Evolutionary conservation across 2,113 vertebrate species (phyloP).

Genomic region (Plecotus auritus): DNA sequence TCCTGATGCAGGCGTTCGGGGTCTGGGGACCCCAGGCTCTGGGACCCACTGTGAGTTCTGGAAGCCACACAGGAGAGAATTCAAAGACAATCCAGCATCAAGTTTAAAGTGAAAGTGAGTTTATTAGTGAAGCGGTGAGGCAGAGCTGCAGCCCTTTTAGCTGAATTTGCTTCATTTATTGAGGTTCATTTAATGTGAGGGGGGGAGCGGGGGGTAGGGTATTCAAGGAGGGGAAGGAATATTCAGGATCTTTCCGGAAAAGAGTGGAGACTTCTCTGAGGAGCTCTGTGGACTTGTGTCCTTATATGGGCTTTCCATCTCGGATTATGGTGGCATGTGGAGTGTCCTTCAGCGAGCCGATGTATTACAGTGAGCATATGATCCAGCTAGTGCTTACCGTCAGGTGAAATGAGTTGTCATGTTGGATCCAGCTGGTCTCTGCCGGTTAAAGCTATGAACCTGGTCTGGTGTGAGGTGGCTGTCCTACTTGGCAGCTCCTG

Average conservation of each 20-base stretch:
- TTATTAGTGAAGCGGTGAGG: background rate
- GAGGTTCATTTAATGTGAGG: background rate
- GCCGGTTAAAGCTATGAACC: background rate
- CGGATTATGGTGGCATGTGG: background rate
- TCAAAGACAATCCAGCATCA: background rate
- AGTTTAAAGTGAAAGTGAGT: background rate
- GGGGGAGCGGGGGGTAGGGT: background rate
- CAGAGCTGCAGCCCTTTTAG: background rate
- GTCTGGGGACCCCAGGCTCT: background rate
- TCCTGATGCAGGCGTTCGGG: background rate
- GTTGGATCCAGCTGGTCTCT: background rate
- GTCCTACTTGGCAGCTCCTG: background rate
- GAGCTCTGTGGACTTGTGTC: background rate
- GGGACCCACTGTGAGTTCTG: background rate
- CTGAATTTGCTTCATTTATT: background rate
- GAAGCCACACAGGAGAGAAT: background rate
- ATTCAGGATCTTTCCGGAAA: background rate
- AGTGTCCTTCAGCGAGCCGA: background rate
- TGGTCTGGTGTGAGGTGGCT: background rate
- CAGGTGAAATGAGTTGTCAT: background rate
- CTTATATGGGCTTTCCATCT: background rate
- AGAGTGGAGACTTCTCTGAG: background rate
- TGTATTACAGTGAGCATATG: background rate
- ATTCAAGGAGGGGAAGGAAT: background rate
- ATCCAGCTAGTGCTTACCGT: background rate